Conservation (phyloP, 2,797 vertebrate species). For the Schizopygopsis malacanthus region DNA sequence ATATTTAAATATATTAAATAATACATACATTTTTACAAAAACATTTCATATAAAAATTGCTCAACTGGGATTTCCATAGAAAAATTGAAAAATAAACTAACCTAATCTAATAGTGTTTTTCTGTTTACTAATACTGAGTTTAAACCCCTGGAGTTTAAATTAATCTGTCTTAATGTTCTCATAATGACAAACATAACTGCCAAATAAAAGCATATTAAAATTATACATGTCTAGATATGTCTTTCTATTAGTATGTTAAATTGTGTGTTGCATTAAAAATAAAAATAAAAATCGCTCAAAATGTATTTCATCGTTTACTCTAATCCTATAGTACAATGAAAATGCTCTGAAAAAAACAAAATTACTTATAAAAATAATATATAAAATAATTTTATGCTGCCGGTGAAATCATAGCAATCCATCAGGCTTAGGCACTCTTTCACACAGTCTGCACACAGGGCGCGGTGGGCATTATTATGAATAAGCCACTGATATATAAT, state of each 20-base stretch:
- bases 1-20: not conserved
- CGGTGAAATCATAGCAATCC: not conserved
- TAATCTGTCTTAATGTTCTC: not conserved
- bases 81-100: not conserved
- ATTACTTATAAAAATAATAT: not conserved
- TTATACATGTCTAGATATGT: not conserved
- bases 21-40: not conserved
- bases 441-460: slow-evolving; percentile 33
- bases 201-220: not conserved
- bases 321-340: not conserved
- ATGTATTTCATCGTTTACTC: not conserved
- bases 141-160: not conserved
- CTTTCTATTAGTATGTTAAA: not conserved
- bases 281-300: not conserved
- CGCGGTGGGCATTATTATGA: slow-evolving; percentile 65
- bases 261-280: not conserved
- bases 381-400: not conserved
- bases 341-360: not conserved
- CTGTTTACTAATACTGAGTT: not conserved
- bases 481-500: slow-evolving; percentile 73
- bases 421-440: slow-evolving; percentile 7
- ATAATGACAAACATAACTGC: not conserved
- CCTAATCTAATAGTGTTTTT: not conserved
- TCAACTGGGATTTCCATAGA: not conserved
- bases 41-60: not conserved